phyloP scores from a whole-genome alignment of 2,797 vertebrate species.

The Tapirus indicus region DNA sequence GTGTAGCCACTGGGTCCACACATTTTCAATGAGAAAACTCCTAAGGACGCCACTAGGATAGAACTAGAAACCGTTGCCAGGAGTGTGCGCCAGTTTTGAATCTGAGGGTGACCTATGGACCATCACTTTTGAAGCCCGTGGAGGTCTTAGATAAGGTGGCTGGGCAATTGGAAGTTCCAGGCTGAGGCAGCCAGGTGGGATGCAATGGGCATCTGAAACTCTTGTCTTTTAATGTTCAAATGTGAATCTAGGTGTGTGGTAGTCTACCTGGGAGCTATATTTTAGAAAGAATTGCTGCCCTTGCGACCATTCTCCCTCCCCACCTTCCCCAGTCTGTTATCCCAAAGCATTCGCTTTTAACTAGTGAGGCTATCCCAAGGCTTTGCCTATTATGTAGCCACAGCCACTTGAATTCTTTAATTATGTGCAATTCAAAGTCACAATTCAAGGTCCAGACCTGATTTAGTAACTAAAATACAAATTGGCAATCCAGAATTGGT shows the following conservation, averaged over 20 bases:
- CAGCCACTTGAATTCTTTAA: neutral
- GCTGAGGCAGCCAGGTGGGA: neutral
- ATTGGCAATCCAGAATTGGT: neutral
- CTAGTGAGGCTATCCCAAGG: neutral
- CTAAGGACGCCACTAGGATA: neutral
- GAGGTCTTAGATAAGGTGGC: neutral
- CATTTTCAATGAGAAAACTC: neutral
- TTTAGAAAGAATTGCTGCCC: neutral
- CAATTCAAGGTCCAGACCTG: conserved; percentile 1
- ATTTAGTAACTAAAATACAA: conserved; percentile 44
- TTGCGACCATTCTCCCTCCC: neutral
- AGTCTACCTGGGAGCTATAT: neutral
- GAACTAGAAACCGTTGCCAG: neutral
- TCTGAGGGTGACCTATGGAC: neutral
- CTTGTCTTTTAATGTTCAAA: neutral
- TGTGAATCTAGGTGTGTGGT: neutral
- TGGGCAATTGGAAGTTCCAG: neutral
- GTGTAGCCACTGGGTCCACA: neutral
- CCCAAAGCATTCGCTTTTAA: conserved; percentile 19
- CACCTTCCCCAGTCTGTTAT: neutral
- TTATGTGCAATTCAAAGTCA: neutral
- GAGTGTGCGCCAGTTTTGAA: neutral
- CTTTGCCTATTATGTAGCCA: neutral
- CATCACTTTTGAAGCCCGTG: neutral
- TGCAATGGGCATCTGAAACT: neutral